These are phyloP conservation scores for Festucalex cinctus DNA, from an alignment of 2,113 vertebrate species.

Conservation along the genomic window DNA sequence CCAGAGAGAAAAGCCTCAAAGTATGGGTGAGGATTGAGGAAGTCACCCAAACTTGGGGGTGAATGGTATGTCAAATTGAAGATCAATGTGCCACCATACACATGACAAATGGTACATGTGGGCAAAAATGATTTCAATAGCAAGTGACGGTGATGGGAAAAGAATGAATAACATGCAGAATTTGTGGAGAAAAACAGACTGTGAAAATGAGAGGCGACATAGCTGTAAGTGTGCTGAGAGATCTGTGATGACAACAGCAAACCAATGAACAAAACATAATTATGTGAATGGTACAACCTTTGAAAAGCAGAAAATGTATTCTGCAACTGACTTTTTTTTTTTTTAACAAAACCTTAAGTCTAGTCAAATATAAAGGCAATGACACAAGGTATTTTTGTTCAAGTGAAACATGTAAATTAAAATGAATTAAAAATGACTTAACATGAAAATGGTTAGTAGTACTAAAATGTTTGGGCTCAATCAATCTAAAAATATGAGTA, in stretches of 20 bases:
- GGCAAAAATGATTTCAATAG: not conserved
- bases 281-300: slow-evolving; percentile 10
- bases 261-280: slow-evolving; percentile 21
- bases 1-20: slow-evolving; percentile 56
- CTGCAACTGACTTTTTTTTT: slow-evolving; percentile 12
- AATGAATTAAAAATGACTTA: too few relatives aligned
- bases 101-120: slow-evolving; percentile 4
- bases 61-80: slow-evolving; percentile 15
- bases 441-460: too few relatives aligned
- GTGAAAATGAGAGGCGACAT: slow-evolving; percentile 3
- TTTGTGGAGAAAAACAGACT: not conserved
- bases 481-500: too few relatives aligned
- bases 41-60: slow-evolving; percentile 7
- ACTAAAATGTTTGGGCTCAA: too few relatives aligned
- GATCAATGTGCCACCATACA: slow-evolving; percentile 15
- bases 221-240: slow-evolving; percentile 13
- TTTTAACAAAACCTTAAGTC: slow-evolving; percentile 13
- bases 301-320: slow-evolving; percentile 12
- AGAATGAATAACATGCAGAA: slow-evolving; percentile 11
- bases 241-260: slow-evolving; percentile 19
- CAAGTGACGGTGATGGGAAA: not conserved
- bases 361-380: slow-evolving; percentile 27
- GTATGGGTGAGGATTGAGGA: slow-evolving; percentile 21
- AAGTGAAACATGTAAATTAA: not conserved
- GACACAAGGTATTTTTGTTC: not conserved